Evolutionary conservation across 2,888 invertebrate species (phyloP), one percentile per base, ranked within the genome.

Genomic region (Coecobrya sp.): DNA sequence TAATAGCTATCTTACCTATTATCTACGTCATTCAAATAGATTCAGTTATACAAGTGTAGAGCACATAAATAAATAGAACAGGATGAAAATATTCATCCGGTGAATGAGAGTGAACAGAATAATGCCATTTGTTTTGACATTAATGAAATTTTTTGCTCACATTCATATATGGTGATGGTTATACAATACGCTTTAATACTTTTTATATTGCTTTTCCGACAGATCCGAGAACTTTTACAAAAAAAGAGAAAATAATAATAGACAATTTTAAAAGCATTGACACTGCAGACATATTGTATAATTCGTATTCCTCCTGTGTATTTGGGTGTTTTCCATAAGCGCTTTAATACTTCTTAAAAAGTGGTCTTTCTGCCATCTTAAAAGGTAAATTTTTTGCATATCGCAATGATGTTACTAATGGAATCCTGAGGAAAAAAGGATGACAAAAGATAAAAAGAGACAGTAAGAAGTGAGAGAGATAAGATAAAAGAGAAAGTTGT

Each of bases 121-220:
- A 89, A 70, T 36, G 81, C 70, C 49, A 89, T 89, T 88, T 88
- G 81, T 76, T 89, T 52, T 68, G 89, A 52, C 89, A 82, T 70
- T 89, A 89, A 89, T 89, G 81, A 89, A 82, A 82, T 65, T 89
- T 81, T 73, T 81, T 25, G 8, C 81, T 42, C 16, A 27, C 65
- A 65, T 88, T 86, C 19, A 5, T 65, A 36, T 3, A 70, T 2
- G 36, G n/a, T 36, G 55, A 59, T 45, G 19, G 22, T n/a, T 45
- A 16, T 76, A 25, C 30, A 11, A 76, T 76, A 76, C 36, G 7
- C 36, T 36, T 36, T 36, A 36, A 36, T 45, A 36, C 42, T 11
- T 76, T 45, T 76, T 76, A 36, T 42, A 52, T 49, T 7, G 3
- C 45, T 25, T 49, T 55, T 4, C 19, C 11, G 13, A 16, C 4